Base-by-base conservation (phyloP, 1,140 invertebrate genomes). In the Temnothorax nylanderi region DNA sequence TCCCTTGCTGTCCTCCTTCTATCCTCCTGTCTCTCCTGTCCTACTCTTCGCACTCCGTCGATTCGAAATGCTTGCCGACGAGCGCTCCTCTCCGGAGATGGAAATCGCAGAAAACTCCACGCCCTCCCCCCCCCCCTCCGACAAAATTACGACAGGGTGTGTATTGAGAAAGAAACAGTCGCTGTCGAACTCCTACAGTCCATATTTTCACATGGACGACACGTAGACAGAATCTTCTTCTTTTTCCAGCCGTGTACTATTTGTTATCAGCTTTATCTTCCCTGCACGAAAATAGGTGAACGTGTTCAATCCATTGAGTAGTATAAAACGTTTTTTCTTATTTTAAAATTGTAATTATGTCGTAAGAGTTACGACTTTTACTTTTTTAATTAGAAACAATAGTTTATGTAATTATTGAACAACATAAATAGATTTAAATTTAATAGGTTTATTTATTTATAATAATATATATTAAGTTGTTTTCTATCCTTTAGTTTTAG, bases 21-120 rank as follows among this genome's bases (percentile, higher is more conserved):
- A 16, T 26, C 18, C 41, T 34, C 69, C 54, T 26, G 8, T 41
- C 11, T 56, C 26, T 74, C 32, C 58, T 47, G 10, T 13, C 26
- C 67, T 49, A 18, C 26, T 44, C 54, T 84, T 84, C 54, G 80
- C 80, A 75, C 80, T 84, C 54, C 41, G 80, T 60, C 69, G 80
- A 84, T 74, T 26, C 34, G 47, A 54, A 81, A 34, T 41, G 34
- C n/a, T n/a, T 13, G 8, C 13, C 76, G 41, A 47, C 67, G 32
- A 75, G 54, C 51, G 13, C 37, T 16, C 16, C 56, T 56, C 56
- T 56, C 49, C 62, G 47, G 41, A 86, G 80, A 90, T 89, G 89
- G 65, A 90, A 90, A 89, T 89, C 88, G 58, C 13, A 37, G 47
- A 67, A 37, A 54, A 62, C 34, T 67, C 56, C n/a, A 64, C 65